Conservation (phyloP, 2,113 vertebrate genomes). For the Colistium nudipinnis region DNA sequence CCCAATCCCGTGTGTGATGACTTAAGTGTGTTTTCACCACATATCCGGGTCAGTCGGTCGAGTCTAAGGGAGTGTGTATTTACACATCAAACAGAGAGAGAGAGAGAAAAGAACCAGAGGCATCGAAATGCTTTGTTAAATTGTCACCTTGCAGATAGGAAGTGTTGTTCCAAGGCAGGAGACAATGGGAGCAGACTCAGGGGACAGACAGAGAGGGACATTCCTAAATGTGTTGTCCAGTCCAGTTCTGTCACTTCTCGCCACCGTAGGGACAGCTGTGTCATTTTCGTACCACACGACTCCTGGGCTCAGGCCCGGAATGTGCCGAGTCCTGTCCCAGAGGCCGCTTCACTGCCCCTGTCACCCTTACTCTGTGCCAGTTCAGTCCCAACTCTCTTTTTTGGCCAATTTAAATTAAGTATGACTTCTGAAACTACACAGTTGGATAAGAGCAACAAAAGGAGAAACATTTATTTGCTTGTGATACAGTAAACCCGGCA, state of each 20-base stretch:
- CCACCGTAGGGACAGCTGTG: conserved; percentile 61
- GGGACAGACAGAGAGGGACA: conserved; percentile 30
- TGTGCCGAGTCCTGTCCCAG: conserved; percentile 39
- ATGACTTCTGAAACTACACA: too few relatives aligned
- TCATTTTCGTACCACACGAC: conserved; percentile 66
- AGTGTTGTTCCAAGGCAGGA: conserved; percentile 51
- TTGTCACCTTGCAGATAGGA: conserved; percentile 33
- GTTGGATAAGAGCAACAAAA: conserved; percentile 4
- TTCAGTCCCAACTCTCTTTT: background rate
- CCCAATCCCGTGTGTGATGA: conserved; percentile 13
- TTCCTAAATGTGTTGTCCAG: conserved; percentile 59
- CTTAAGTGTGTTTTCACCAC: conserved; percentile 27
- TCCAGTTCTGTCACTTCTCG: conserved; percentile 52
- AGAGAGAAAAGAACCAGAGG: conserved; percentile 20
- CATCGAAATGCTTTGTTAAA: conserved; percentile 51
- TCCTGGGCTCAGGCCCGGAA: conserved; percentile 61
- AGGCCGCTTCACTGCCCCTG: background rate
- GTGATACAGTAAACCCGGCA: background rate
- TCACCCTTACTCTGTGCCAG: background rate
- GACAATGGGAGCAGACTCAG: conserved; percentile 55
- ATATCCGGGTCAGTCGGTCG: conserved; percentile 49
- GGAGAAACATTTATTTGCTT: background rate
- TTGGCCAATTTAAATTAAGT: too few relatives aligned
- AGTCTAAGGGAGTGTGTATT: conserved; percentile 54
- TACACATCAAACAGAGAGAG: conserved; percentile 63